phyloP scores from a whole-genome alignment of 2,888 invertebrate genomes.

The Tridacna crocea region DNA sequence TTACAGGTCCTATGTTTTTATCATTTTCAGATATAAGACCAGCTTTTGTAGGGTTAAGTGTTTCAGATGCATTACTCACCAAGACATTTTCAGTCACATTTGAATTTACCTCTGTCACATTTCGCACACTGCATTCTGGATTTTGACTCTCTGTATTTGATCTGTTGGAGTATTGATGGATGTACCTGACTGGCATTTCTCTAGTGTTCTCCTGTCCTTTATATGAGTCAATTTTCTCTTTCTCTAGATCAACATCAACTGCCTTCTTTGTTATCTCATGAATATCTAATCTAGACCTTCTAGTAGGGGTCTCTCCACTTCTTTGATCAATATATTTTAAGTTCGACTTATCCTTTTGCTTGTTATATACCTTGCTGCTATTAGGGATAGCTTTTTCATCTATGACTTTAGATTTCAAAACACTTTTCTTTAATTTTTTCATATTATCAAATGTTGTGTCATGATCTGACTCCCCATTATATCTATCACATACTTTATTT shows the following conservation, averaged over 20 bases:
- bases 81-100: background rate
- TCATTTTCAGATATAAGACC: background rate
- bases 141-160: background rate
- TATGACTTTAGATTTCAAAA: background rate
- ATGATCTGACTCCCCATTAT: background rate
- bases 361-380: background rate
- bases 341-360: background rate
- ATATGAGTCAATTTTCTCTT: background rate
- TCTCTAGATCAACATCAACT: background rate
- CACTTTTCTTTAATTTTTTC: conserved; percentile 1
- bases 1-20: background rate
- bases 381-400: background rate
- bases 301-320: background rate
- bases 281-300: conserved; percentile 11
- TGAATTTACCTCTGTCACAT: background rate
- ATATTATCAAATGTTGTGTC: conserved; percentile 21
- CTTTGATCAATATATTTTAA: background rate
- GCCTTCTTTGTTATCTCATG: conserved; percentile 1
- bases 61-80: background rate
- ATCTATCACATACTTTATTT: background rate
- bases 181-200: background rate
- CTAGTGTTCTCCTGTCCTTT: background rate
- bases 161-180: background rate
- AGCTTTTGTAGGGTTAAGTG: background rate
- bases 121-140: background rate